Evolutionary conservation across 2,888 invertebrate genomes (phyloP).

Genomic region (Bugulina stolonifera): DNA sequence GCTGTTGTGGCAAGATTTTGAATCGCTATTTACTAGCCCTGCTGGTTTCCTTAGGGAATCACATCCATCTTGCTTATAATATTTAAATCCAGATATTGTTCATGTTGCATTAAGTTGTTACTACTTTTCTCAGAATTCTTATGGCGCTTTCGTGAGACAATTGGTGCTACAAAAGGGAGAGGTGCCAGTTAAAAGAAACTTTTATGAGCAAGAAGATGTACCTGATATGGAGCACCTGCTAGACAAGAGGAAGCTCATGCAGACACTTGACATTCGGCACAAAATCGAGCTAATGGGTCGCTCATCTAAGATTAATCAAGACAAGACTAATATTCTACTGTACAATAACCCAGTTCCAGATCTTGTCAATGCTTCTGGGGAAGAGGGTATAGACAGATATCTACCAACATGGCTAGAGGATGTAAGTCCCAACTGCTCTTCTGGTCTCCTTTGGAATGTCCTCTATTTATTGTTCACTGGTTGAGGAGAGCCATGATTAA

Average conservation of each 20-base stretch:
- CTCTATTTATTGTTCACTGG: background rate
- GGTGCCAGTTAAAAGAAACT: slow-evolving; percentile 40
- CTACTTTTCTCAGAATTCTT: slow-evolving; percentile 46
- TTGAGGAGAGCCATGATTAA: background rate
- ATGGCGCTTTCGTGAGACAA: slow-evolving; percentile 44
- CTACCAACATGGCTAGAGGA: slow-evolving; percentile 40
- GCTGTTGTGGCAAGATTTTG: no score
- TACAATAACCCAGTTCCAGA: slow-evolving; percentile 46
- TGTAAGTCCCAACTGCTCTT: background rate
- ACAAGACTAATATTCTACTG: slow-evolving; percentile 41
- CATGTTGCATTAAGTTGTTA: no score
- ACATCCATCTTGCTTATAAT: no score
- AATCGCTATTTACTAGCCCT: no score
- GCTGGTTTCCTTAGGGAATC: no score
- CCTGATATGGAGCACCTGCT: slow-evolving; percentile 40
- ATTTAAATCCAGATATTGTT: no score
- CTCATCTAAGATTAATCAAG: slow-evolving; percentile 42
- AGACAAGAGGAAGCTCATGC: slow-evolving; percentile 35
- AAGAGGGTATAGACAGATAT: slow-evolving; percentile 38
- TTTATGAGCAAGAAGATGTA: slow-evolving; percentile 43
- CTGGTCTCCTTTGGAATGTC: background rate
- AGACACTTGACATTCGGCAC: slow-evolving; percentile 37
- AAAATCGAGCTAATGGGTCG: slow-evolving; percentile 48
- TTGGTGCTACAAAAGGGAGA: slow-evolving; percentile 35
- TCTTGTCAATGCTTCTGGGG: slow-evolving; percentile 34